Percentiles rank a stretch among this genome's conserved stretches.
Conservation (phyloP, 2,797 vertebrate species). For the Macroramphosus scolopax region DNA sequence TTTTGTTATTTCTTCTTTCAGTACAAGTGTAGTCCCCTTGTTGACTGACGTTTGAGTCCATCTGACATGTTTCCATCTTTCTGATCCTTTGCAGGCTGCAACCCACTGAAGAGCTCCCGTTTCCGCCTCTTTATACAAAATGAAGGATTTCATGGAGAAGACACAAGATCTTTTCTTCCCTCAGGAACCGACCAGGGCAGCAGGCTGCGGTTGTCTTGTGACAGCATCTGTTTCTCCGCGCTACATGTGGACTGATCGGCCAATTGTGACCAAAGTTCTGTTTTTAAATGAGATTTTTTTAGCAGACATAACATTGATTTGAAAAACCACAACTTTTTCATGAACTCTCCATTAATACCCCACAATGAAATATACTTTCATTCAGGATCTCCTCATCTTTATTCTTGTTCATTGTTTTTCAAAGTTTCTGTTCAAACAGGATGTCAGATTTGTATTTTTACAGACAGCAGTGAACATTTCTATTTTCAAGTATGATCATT, state of each 20-base stretch:
- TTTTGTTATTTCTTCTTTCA: too few relatives aligned
- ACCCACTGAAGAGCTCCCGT: conserved; percentile 87
- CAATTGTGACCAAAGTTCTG: too few relatives aligned
- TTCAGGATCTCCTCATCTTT: conserved; percentile 19
- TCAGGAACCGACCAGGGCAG: conserved; percentile 3
- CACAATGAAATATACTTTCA: conserved; percentile 27
- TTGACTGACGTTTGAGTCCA: too few relatives aligned
- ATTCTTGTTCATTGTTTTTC: background rate
- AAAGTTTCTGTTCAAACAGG: conserved; percentile 5
- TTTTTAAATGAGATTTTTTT: conserved; percentile 14
- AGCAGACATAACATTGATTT: background rate
- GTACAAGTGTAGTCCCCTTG: too few relatives aligned
- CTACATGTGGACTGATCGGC: too few relatives aligned
- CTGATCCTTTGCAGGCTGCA: conserved; percentile 84
- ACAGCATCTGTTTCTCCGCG: background rate
- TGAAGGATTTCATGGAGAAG: conserved; percentile 24
- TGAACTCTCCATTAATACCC: background rate
- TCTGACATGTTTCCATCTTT: conserved; percentile 8
- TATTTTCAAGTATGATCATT: conserved; percentile 46
- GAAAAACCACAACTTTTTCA: conserved; percentile 15
- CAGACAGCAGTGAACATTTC: conserved; percentile 29
- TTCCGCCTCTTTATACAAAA: conserved; percentile 80
- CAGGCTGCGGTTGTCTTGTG: background rate
- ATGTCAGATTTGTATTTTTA: conserved; percentile 20
- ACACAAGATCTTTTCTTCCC: background rate